phyloP scores from a whole-genome alignment of 2,797 vertebrate genomes.

The Lycodopsis pacificus region DNA sequence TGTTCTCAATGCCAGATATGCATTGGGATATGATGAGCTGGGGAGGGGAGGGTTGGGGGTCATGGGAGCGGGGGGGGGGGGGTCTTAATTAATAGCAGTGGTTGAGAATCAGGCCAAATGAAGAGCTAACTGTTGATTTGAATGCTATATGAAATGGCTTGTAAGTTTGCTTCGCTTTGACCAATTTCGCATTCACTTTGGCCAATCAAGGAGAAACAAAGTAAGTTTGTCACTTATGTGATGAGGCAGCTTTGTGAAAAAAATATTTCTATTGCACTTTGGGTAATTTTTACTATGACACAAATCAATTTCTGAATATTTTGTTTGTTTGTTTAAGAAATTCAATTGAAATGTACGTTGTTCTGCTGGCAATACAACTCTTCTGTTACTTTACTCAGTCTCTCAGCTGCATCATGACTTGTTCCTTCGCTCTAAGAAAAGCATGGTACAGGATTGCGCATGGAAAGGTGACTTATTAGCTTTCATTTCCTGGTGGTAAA shows the following conservation, averaged over 20 bases:
- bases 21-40: slow-evolving; percentile 83
- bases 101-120: slow-evolving; percentile 92
- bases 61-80: slow-evolving; percentile 43
- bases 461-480: slow-evolving; percentile 80
- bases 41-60: slow-evolving; percentile 2
- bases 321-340: slow-evolving; percentile 45
- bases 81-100: slow-evolving; percentile 87
- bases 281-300: slow-evolving; percentile 38
- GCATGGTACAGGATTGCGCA: slow-evolving; percentile 83
- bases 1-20: slow-evolving; percentile 92
- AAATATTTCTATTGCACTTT: slow-evolving; percentile 56
- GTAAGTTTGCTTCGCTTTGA: slow-evolving; percentile 74
- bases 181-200: slow-evolving; percentile 71
- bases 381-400: slow-evolving; percentile 69
- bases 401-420: slow-evolving; percentile 96
- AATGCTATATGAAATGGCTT: slow-evolving; percentile 88
- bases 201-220: slow-evolving; percentile 75
- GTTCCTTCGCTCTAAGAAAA: slow-evolving; percentile 81
- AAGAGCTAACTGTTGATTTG: slow-evolving; percentile 87
- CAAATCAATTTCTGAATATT: slow-evolving; percentile 49
- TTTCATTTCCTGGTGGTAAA: slow-evolving; percentile 75
- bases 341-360: slow-evolving; percentile 75
- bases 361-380: slow-evolving; percentile 59
- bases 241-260: slow-evolving; percentile 93
- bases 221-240: slow-evolving; percentile 80